phyloP scores from a whole-genome alignment of 2,113 vertebrate genomes.

The Phrynosoma platyrhinos region DNA sequence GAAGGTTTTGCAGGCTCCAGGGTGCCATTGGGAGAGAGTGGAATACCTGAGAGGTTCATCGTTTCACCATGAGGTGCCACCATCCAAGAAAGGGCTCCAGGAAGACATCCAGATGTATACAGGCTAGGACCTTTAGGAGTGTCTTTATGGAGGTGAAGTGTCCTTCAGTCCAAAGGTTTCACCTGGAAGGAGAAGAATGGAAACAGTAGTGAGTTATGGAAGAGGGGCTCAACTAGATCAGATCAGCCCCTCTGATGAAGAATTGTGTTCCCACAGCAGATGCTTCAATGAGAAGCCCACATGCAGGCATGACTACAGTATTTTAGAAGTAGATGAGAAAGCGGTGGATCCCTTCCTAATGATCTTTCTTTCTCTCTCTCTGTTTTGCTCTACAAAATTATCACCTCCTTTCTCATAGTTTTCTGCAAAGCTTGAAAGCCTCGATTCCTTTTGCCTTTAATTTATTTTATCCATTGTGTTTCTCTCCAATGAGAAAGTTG shows the following conservation, averaged over 20 bases:
- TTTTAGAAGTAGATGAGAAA: too few relatives aligned
- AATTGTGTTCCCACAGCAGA: background rate
- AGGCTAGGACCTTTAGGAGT: too few relatives aligned
- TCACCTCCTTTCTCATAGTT: too few relatives aligned
- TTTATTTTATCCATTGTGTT: background rate
- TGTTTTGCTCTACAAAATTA: background rate
- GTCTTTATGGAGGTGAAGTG: background rate
- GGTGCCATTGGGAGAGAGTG: conserved; percentile 63
- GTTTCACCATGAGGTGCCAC: background rate
- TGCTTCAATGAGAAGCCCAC: too few relatives aligned
- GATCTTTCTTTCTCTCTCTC: too few relatives aligned
- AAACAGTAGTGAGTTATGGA: background rate
- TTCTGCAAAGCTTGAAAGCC: background rate
- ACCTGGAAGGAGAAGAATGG: background rate
- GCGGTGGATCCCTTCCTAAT: too few relatives aligned
- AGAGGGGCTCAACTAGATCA: background rate
- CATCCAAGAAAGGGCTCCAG: background rate
- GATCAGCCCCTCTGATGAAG: background rate
- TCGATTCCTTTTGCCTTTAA: too few relatives aligned
- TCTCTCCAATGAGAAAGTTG: background rate
- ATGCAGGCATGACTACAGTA: too few relatives aligned
- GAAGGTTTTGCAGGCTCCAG: conserved; percentile 8
- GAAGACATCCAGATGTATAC: background rate
- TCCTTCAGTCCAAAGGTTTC: background rate
- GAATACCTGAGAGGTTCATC: conserved; percentile 74